Evolutionary conservation across 64 coral and sea anemone genomes (phyloP).

Genomic region (Anthopleura sola): DNA sequence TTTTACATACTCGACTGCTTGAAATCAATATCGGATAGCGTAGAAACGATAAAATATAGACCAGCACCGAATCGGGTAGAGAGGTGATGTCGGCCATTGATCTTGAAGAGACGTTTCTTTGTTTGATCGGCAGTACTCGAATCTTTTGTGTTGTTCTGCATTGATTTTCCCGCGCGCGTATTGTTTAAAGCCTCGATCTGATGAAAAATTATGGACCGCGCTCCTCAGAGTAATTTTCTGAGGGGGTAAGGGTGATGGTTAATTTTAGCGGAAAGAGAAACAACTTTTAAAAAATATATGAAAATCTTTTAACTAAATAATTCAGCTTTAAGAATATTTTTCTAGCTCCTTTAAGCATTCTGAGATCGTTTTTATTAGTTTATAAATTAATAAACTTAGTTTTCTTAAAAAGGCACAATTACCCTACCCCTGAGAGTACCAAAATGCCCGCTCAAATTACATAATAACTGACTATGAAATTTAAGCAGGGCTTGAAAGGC

Average conservation of each 20-base stretch:
- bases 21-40: constrained; percentile 54
- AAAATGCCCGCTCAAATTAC: neutral
- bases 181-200: constrained; percentile 37
- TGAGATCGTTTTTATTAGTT: neutral
- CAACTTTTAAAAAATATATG: neutral
- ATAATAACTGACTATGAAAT: neutral
- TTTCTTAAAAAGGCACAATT: neutral
- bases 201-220: neutral
- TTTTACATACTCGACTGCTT: constrained; percentile 62
- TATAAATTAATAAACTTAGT: neutral
- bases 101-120: constrained; percentile 33
- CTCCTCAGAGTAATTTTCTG: neutral
- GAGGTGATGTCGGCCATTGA: constrained; percentile 61
- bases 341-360: neutral
- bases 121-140: constrained; percentile 23
- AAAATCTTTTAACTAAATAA: neutral
- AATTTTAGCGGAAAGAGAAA: neutral
- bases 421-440: neutral
- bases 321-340: neutral
- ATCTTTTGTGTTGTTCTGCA: constrained; percentile 34
- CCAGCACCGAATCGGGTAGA: constrained; percentile 77
- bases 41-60: constrained; percentile 88
- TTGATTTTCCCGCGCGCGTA: constrained; percentile 45
- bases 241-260: neutral
- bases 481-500: neutral